Evolutionary conservation across 2,113 vertebrate species (phyloP), one percentile per base, ranked within the genome.

Genomic region (Amia ocellicauda): DNA sequence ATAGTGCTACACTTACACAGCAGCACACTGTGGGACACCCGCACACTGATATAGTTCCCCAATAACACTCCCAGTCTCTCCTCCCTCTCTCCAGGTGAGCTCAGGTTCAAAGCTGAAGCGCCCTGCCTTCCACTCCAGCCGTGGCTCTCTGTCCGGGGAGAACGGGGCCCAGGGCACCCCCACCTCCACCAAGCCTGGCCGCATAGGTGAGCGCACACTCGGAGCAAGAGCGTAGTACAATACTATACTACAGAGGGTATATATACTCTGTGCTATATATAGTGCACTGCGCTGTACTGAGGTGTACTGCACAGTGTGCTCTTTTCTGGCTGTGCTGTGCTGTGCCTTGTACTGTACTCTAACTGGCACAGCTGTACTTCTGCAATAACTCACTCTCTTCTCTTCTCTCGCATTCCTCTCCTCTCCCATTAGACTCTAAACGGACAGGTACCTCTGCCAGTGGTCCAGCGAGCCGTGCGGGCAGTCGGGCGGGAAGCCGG

Each of bases 61-160:
- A n/a, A 3, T 16, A 47, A 47, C 43, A 47, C 43, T 47, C 43
- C 7, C 8, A 14, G 1, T 36, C 53, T n/a, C 22, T 11, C 13
- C 20, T 62, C 24, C 47, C 67, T 71, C 80, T 75, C 66, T 67
- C 84, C 83, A 98, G 97, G 87, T 92, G 41, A 78, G 90, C 0
- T 88, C 95, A 0, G 82, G 91, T 49, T 94, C 94, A 84, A 99
- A 99, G 71, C 84, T 98, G 69, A 97, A 97, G 76, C 84, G 96
- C 58, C 93, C 95, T 2, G 90, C 94, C 41, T 94, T 95, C 80
- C 94, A 98, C 87, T 98, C 96, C 20, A 99, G 95, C 69, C 78
- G 96, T 11, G 95, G 93, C 4, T 98, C 96, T 0, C 86, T 99
- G 68, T 91, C 91, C 2, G 96, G 97, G 22, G 97, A 98, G 72